phyloP scores from a whole-genome alignment of 2,797 vertebrate species.

The Typhlichthys subterraneus region DNA sequence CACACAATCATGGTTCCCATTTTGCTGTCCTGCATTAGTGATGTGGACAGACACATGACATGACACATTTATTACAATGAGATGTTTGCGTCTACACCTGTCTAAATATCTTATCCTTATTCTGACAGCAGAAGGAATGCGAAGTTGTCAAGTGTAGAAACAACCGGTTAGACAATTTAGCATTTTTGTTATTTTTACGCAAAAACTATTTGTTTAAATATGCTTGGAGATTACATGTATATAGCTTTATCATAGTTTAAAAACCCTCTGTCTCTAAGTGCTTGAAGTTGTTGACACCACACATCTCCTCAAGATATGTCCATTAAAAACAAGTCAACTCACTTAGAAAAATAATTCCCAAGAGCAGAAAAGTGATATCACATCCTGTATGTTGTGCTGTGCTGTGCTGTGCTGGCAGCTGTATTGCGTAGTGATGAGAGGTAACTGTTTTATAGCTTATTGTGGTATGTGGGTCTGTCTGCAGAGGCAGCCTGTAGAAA shows the following conservation, averaged over 20 bases:
- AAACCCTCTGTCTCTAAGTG: constrained; percentile 62
- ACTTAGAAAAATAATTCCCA: constrained; percentile 48
- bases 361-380: constrained; percentile 13
- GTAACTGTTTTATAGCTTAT: constrained; percentile 83
- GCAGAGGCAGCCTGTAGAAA: constrained; percentile 1
- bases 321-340: constrained; percentile 28
- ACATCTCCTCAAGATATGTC: constrained; percentile 14
- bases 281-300: constrained; percentile 44
- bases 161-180: constrained; percentile 5
- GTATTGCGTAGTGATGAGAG: constrained; percentile 84
- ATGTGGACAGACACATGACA: too few relatives aligned
- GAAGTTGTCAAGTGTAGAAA: background rate
- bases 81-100: too few relatives aligned
- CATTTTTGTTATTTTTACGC: constrained; percentile 32
- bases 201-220: constrained; percentile 63
- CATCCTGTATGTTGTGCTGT: constrained; percentile 36
- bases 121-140: too few relatives aligned
- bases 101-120: too few relatives aligned
- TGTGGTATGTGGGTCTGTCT: constrained; percentile 12
- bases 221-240: constrained; percentile 56
- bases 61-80: too few relatives aligned
- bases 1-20: too few relatives aligned
- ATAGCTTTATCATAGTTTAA: constrained; percentile 49
- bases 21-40: too few relatives aligned
- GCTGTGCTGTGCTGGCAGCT: constrained; percentile 49